Evolutionary conservation across 2,113 vertebrate genomes (phyloP), one percentile per base, ranked within the genome.

Genomic region (Apistogramma diplotaenia): DNA sequence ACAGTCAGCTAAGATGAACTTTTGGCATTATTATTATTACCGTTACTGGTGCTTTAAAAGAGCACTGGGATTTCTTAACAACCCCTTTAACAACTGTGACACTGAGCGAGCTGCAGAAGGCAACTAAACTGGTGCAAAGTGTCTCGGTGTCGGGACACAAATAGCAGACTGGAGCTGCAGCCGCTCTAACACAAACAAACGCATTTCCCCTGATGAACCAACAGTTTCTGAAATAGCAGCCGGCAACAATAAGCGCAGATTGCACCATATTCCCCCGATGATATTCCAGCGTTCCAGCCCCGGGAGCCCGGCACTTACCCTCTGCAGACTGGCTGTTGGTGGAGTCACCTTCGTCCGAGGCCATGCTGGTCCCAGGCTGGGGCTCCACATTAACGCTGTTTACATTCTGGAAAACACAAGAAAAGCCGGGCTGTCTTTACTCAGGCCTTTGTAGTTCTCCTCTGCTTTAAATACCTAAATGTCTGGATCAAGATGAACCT

Each of bases 321-420:
- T 91, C 86, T 43, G 84, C 23, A 16, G 93, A 33, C 56, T 87
- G 86, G 55, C 33, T 84, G 55, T n/a, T 16, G 54, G 75, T 19
- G 12, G 83, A 51, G 76, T 92, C 92, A 2, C 82, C 55, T 23
- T 93, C 89, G 0, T 88, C 86, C 1, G 59, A 75, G 76, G 93
- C 86, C 62, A 85, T 16, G 78, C 78, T 91, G 76, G 84, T 89
- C 57, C 93, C 91, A 3, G 90, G 91, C 82, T 90, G 92, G 23
- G 82, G 82, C 67, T 94, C 94, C 74, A 84, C 61, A 62, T 61
- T 92, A 7, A 88, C 82, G 15, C 82, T 94, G 88, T 94, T 95
- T 35, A 93, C 95, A 53, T 93, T 92, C 95, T 96, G 76, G 37
- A 88, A 80, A 77, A 85, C 27, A 81, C 7, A 73, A 11, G 27